Conservation (phyloP, 1,140 invertebrate genomes). For the Saccostrea cuccullata region DNA sequence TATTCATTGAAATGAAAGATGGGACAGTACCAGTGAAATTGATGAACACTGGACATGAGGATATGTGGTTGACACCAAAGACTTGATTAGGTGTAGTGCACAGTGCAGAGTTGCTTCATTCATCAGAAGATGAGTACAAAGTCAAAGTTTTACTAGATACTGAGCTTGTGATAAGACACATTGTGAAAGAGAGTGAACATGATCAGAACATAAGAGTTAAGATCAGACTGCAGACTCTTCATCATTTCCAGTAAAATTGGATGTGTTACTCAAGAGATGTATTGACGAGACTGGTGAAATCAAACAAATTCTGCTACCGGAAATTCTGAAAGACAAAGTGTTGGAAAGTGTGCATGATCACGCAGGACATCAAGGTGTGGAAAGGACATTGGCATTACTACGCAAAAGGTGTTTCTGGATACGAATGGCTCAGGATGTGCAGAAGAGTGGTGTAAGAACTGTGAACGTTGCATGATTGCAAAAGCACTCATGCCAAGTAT, state of each 20-base stretch:
- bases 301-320: constrained; percentile 38
- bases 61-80: constrained; percentile 28
- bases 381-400: constrained; percentile 18
- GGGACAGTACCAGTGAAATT: too few species aligned
- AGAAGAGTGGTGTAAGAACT: constrained; percentile 36
- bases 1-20: too few species aligned
- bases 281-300: constrained; percentile 35
- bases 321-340: constrained; percentile 31
- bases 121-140: neutral
- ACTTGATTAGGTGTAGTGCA: constrained; percentile 40
- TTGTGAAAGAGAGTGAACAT: too few species aligned
- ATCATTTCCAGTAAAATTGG: too few species aligned
- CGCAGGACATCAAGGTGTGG: constrained; percentile 48
- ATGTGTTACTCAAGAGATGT: constrained; percentile 1
- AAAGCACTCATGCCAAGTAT: constrained; percentile 43
- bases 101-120: neutral
- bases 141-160: neutral
- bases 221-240: too few species aligned
- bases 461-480: constrained; percentile 46
- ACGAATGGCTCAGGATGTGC: constrained; percentile 41
- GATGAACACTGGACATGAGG: too few species aligned
- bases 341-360: constrained; percentile 50
- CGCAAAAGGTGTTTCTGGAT: constrained; percentile 46
- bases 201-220: too few species aligned
- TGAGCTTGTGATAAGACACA: neutral